Base-by-base conservation (phyloP, 2,113 vertebrate genomes). In the Promerops cafer region DNA sequence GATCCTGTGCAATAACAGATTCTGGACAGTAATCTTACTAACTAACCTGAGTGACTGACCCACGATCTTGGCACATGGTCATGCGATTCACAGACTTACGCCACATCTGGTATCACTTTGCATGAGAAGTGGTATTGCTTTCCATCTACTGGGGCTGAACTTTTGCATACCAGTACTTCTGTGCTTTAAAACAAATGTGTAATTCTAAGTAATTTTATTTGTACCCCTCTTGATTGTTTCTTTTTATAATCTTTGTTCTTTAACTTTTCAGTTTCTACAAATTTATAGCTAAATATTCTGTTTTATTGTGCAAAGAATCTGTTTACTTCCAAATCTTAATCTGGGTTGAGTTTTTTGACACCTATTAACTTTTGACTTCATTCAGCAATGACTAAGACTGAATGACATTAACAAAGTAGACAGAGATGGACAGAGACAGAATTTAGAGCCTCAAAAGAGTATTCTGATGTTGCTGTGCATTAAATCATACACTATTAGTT, bases 401-500 rank as follows among this genome's bases (percentile, higher is more conserved):
- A 93, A 82, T 33, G 17, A 66, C 28, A 57, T 39, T 45, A 90
- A 95, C 11, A 5, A 61, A 30, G 45, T 50, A 68, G 78, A 75
- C 27, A 72, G 21, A 63, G 30, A 63, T 64, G 22, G 39, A 63
- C 40, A 75, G 37, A 76, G 21, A 26, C 31, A 71, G 42, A 91
- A 87, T 64, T 87, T 27, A 35, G 26, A 49, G 30, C 17, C 89
- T 96, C 15, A 72, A 45, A 96, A 93, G 49, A 56, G 66, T 80
- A 86, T 92, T 69, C 76, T 86, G 91, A 92, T 63, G 22, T 69
- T 96, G n/a, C 85, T 59, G 11, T 71, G 65, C 52, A 78, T 88
- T 89, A 93, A 94, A 61, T 70, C 14, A 95, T 70, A 91, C 33
- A 31, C 82, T 91, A 78, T 63, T 96, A 96, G 94, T 97, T 97